phyloP scores from a whole-genome alignment of 2,797 vertebrate species.

The Mergus octosetaceus region DNA sequence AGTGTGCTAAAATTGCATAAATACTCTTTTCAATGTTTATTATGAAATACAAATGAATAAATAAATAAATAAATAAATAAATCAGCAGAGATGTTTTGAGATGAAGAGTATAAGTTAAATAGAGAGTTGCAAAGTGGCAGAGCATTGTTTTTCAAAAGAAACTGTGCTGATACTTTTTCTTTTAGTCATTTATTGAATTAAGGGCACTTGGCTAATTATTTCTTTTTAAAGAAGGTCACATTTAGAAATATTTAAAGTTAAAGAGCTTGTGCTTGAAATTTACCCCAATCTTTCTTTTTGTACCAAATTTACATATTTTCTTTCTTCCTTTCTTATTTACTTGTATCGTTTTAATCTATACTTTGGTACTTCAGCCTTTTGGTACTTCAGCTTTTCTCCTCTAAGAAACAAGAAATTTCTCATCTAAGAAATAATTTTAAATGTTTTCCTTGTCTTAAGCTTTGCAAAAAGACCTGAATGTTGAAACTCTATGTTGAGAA shows the following conservation, averaged over 20 bases:
- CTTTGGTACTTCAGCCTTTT: neutral
- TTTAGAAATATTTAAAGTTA: neutral
- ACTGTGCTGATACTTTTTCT: neutral
- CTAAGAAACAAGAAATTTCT: neutral
- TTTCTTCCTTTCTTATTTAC: neutral
- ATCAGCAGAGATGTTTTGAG: neutral
- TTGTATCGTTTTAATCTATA: neutral
- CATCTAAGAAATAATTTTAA: neutral
- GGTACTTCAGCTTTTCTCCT: neutral
- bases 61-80: neutral
- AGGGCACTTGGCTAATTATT: neutral
- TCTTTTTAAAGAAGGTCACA: neutral
- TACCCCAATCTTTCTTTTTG: neutral
- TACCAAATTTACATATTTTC: neutral
- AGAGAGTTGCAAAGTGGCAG: neutral
- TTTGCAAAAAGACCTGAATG: neutral
- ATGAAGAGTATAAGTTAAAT: neutral
- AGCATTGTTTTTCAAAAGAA: neutral
- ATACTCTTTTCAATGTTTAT: neutral
- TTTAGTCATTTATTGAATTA: neutral
- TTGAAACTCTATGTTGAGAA: neutral
- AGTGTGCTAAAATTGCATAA: neutral
- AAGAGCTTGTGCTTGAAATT: neutral
- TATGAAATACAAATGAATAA: neutral
- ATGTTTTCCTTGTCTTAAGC: neutral